Base-by-base conservation (phyloP, 2,888 invertebrate species). In the Xestoiulus laeticollis region DNA sequence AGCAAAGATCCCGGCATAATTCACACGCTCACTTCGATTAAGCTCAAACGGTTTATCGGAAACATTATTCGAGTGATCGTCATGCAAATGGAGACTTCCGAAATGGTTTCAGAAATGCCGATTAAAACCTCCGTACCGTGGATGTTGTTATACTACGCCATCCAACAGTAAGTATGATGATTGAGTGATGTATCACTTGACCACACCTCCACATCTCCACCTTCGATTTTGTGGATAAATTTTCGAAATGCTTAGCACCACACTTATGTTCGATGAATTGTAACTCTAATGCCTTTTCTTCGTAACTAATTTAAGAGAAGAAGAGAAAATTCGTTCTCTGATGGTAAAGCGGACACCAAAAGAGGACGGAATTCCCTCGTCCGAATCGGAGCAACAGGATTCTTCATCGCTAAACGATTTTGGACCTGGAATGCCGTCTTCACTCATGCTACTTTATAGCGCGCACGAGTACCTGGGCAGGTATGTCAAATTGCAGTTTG, bases 401-500 rank as follows among this genome's bases (percentile, higher is more conserved):
- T 33, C 68, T 33, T 30, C 33, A 82, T 32, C 38, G 33, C 0
- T 48, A 16, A 84, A 83, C 87, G 89, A 90, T n/a, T 87, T 89
- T 32, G 90, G 89, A 44, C 88, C 89, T 5, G 89, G 90, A 30
- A 90, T 91, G 89, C 90, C 91, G 26, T 90, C 90, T 5, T 96
- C 96, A 0, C 92, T 97, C 86, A 94, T 95, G 92, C 93, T 97
- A 89, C 93, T 98, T 88, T 96, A 96, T 91, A 94, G 95, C 82
- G 97, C 95, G 1, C 97, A 97, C 91, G 96, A 97, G 90, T 96
- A 96, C 91, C 93, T 97, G 83, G 97, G 97, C 88, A 93, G 92
- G 91, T 94, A 92, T 91, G 90, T 68, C 26, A 8, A 26, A 1
- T 59, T 22, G n/a, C 16, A 16, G 22, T 12, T 22, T 59, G 48